These are phyloP conservation scores for Pluvialis apricaria DNA, from an alignment of 2,113 vertebrate genomes.

Conservation along the genomic window DNA sequence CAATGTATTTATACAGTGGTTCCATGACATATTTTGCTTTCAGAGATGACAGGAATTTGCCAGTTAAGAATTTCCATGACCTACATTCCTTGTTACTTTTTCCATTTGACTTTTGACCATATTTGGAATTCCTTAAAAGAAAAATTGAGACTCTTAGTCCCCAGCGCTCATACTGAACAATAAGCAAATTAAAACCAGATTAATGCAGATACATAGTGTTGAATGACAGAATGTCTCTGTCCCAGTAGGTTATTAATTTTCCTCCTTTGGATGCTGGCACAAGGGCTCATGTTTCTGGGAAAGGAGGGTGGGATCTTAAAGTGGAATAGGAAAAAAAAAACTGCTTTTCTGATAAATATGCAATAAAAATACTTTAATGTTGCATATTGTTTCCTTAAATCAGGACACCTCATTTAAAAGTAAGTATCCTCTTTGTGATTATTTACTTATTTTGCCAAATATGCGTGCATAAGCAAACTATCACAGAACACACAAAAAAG, in stretches of 20 bases:
- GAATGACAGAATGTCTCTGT: slow-evolving; percentile 52
- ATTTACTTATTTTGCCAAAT: neutral
- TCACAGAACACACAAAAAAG: neutral
- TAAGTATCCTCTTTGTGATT: neutral
- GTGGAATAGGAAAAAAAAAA: neutral
- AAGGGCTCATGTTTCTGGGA: slow-evolving; percentile 39
- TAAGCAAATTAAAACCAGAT: slow-evolving; percentile 68
- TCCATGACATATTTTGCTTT: slow-evolving; percentile 18
- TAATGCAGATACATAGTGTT: slow-evolving; percentile 33
- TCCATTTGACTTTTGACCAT: slow-evolving; percentile 37
- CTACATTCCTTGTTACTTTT: slow-evolving; percentile 26
- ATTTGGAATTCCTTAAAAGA: slow-evolving; percentile 57
- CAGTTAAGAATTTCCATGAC: slow-evolving; percentile 18
- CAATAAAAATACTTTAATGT: neutral
- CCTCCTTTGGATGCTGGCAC: slow-evolving; percentile 17
- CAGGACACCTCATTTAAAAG: neutral
- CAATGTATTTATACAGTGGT: slow-evolving; percentile 9
- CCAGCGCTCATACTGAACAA: slow-evolving; percentile 17
- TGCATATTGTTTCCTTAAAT: neutral
- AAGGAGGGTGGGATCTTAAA: neutral
- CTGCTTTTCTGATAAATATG: neutral
- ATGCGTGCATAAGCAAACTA: neutral
- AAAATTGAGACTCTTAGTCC: neutral
- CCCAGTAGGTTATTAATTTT: slow-evolving; percentile 43
- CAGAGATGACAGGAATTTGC: neutral